phyloP scores from a whole-genome alignment of 1,140 invertebrate genomes.

The Wiebesia pumilae region DNA sequence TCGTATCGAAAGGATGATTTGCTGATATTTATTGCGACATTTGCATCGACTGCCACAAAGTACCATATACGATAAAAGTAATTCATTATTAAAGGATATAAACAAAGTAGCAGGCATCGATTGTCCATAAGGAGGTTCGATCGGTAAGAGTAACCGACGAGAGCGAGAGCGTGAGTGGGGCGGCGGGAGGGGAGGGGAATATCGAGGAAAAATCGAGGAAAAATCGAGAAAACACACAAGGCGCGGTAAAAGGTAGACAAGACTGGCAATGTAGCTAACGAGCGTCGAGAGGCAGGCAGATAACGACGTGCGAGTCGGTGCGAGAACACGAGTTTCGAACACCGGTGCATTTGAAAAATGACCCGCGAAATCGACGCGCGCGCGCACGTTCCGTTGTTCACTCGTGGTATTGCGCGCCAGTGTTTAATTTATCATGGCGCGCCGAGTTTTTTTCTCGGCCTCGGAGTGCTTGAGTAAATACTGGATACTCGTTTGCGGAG shows the following conservation, averaged over 20 bases:
- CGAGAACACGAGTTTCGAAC: conserved; percentile 36
- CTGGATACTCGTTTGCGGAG: not conserved
- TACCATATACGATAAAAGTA: not conserved
- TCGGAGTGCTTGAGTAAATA: not conserved
- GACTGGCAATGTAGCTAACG: conserved; percentile 25
- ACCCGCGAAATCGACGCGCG: conserved; percentile 36
- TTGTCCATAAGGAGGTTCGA: not conserved
- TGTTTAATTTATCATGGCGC: conserved; percentile 31
- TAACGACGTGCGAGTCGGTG: conserved; percentile 14
- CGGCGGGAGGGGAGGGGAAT: not conserved
- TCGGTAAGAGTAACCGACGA: not conserved
- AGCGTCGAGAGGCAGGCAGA: conserved; percentile 22
- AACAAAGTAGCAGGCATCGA: not conserved
- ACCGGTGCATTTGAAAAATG: conserved; percentile 35
- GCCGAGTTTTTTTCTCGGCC: not conserved
- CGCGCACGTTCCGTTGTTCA: conserved; percentile 15
- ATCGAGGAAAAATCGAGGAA: not conserved
- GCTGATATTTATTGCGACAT: not conserved
- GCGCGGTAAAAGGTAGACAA: conserved; percentile 3
- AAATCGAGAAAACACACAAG: not conserved
- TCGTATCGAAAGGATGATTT: too few relatives aligned
- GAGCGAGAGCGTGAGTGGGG: not conserved
- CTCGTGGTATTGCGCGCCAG: not conserved
- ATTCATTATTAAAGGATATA: not conserved
- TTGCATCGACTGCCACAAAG: not conserved